Evolutionary conservation across 37 sponge, comb jelly and placozoan genomes (phyloP).

Genomic region (Hexactinellida sp.): DNA sequence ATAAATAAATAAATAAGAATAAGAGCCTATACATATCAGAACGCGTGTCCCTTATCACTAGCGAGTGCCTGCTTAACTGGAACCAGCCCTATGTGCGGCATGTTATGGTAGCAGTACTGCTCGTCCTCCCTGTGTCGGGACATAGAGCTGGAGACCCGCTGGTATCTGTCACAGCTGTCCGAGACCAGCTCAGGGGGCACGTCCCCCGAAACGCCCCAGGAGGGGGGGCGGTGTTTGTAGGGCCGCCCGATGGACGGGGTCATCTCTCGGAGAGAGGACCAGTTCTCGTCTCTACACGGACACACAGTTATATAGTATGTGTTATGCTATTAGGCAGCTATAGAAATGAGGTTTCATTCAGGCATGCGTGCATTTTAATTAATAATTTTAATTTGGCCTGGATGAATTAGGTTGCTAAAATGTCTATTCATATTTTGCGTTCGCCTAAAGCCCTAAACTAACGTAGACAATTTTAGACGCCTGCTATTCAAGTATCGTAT

Average conservation of each 20-base stretch:
- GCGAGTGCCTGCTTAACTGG: background rate
- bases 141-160: background rate
- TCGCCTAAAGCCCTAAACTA: too few relatives aligned
- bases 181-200: background rate
- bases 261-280: conserved; percentile 79
- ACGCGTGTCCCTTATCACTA: background rate
- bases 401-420: too few relatives aligned
- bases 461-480: too few relatives aligned
- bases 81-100: background rate
- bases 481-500: too few relatives aligned
- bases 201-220: conserved; percentile 42
- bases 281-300: conserved; percentile 41
- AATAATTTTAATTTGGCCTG: too few relatives aligned
- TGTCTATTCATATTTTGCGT: too few relatives aligned
- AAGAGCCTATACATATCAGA: background rate
- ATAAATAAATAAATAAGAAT: background rate
- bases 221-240: conserved; percentile 31
- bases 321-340: too few relatives aligned
- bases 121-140: background rate
- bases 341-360: too few relatives aligned
- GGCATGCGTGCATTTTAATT: too few relatives aligned
- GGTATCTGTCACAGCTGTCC: background rate
- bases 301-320: background rate
- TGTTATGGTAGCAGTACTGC: background rate
- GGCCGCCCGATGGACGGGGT: conserved; percentile 56